Percentiles rank a stretch among this genome's conserved stretches.
phyloP scores from a whole-genome alignment of 2,113 vertebrate genomes.

The Ceyx margarethae region DNA sequence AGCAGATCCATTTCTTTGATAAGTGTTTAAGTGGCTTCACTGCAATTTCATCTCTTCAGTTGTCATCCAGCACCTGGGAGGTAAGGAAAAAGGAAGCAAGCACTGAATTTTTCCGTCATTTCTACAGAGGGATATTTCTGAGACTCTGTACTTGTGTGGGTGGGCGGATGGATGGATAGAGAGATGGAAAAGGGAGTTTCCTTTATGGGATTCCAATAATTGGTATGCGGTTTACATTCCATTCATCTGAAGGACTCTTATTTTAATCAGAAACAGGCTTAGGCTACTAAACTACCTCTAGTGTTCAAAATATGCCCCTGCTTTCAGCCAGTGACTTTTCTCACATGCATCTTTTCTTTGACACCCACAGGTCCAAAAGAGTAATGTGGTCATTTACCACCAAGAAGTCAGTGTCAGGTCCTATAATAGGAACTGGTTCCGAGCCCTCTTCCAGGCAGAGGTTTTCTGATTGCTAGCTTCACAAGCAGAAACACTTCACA shows the following conservation, averaged over 20 bases:
- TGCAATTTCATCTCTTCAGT: constrained; percentile 39
- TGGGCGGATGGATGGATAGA: constrained; percentile 59
- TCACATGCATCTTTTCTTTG: constrained; percentile 41
- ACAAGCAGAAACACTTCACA: not conserved
- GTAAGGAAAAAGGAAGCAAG: constrained; percentile 19
- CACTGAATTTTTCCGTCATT: constrained; percentile 44
- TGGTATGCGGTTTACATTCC: constrained; percentile 72
- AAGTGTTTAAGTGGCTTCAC: constrained; percentile 33
- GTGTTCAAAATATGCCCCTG: constrained; percentile 17
- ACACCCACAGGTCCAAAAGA: constrained; percentile 25
- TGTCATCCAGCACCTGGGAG: constrained; percentile 46
- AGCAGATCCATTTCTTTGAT: constrained; percentile 38
- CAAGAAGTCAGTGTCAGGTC: not conserved
- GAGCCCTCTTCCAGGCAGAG: constrained; percentile 19
- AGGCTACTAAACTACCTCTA: constrained; percentile 54
- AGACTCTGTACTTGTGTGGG: constrained; percentile 43
- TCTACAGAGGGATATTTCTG: constrained; percentile 47
- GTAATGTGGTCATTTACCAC: constrained; percentile 28
- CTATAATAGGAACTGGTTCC: not conserved
- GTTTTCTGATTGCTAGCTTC: constrained; percentile 12
- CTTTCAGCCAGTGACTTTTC: not conserved
- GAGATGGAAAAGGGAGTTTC: constrained; percentile 73
- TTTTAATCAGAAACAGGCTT: constrained; percentile 69
- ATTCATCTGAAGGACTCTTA: constrained; percentile 61
- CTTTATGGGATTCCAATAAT: constrained; percentile 71